A percentile compares a stretch with the other conserved stretches of the same genome.
phyloP scores from a whole-genome alignment of 30 jellyfish, hydroid and myxozoan genomes.

The Aurelia sp. region DNA sequence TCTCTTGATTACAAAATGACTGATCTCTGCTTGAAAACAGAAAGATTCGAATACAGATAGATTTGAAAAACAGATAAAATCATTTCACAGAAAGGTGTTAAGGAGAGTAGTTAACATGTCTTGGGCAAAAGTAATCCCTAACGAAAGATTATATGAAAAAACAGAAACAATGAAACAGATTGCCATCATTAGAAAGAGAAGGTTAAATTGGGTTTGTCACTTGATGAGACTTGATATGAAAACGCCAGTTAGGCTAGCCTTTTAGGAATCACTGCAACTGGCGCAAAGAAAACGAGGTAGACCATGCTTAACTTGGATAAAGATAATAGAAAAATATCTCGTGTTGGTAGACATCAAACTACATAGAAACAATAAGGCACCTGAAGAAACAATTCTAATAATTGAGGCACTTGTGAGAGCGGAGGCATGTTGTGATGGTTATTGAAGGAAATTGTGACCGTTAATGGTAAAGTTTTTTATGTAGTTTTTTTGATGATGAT shows the following conservation, averaged over 20 bases:
- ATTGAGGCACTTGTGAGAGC: conserved; percentile 38
- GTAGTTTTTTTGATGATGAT: too few species aligned
- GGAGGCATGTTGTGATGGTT: conserved; percentile 9
- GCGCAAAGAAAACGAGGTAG: conserved; percentile 24
- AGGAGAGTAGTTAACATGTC: neutral
- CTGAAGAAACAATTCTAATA: conserved; percentile 19
- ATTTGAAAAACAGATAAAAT: too few species aligned
- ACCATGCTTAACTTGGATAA: conserved; percentile 31
- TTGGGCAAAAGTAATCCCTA: neutral
- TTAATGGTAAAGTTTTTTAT: conserved; percentile 20
- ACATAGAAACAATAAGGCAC: too few species aligned
- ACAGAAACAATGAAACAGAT: neutral
- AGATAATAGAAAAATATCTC: too few species aligned
- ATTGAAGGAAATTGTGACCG: conserved; percentile 34
- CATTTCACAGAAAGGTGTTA: too few species aligned
- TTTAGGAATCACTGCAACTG: conserved; percentile 40
- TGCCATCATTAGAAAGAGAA: neutral
- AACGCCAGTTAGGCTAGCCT: conserved; percentile 11
- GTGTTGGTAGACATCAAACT: too few species aligned
- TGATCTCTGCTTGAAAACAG: too few species aligned
- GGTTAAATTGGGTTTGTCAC: conserved; percentile 31
- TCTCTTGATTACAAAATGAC: too few species aligned
- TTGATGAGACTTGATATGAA: conserved; percentile 25
- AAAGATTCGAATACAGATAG: too few species aligned
- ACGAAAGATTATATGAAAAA: neutral